Conservation (phyloP, 2,888 invertebrate genomes). For the Platycheirus rosarum region DNA sequence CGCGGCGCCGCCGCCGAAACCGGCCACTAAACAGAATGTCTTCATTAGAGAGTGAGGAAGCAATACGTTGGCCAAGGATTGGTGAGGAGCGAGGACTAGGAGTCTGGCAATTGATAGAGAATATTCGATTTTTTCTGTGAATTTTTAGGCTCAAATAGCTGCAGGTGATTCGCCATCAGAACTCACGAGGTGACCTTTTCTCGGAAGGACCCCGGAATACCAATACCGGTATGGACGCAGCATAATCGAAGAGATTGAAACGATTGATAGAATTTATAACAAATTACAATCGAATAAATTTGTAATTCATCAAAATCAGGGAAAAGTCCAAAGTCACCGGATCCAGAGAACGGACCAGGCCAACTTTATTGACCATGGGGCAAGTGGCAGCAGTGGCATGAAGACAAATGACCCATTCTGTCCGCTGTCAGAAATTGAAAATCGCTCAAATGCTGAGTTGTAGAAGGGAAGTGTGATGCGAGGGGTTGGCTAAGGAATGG, state of each 20-base stretch:
- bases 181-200: constrained; percentile 66
- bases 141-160: constrained; percentile 62
- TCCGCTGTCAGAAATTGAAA: constrained; percentile 73
- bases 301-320: constrained; percentile 72
- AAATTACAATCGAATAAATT: constrained; percentile 74
- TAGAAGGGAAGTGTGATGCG: background rate
- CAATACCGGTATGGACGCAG: background rate
- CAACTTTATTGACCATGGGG: constrained; percentile 64
- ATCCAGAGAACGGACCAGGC: constrained; percentile 46
- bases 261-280: constrained; percentile 74
- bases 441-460: constrained; percentile 65
- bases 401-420: constrained; percentile 73
- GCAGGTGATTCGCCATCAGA: constrained; percentile 56
- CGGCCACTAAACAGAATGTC: constrained; percentile 58
- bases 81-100: background rate
- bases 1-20: constrained; percentile 15
- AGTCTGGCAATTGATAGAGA: constrained; percentile 54
- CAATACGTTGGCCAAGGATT: background rate
- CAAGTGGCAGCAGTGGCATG: constrained; percentile 55
- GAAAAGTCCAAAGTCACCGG: constrained; percentile 63
- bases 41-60: constrained; percentile 55
- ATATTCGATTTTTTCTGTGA: constrained; percentile 68
- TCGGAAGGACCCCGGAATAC: constrained; percentile 55
- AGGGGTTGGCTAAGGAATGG: background rate
- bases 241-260: constrained; percentile 70